phyloP scores from a whole-genome alignment of 2,797 vertebrate genomes.

The Myotis myotis region DNA sequence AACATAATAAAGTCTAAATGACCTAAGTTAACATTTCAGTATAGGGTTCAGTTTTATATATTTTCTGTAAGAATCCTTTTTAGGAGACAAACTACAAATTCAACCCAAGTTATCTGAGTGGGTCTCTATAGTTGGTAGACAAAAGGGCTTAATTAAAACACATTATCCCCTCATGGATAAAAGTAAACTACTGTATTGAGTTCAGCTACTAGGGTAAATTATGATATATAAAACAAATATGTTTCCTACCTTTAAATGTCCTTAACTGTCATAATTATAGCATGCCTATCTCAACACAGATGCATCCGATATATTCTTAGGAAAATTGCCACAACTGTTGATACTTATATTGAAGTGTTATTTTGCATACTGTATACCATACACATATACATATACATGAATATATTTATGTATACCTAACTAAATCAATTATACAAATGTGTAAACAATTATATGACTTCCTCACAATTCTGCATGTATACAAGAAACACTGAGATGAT shows the following conservation, averaged over 20 bases:
- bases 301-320: slow-evolving; percentile 77
- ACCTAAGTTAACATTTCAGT: slow-evolving; percentile 52
- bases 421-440: slow-evolving; percentile 73
- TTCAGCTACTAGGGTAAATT: slow-evolving; percentile 75
- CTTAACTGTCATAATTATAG: slow-evolving; percentile 84
- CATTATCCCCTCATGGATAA: slow-evolving; percentile 22
- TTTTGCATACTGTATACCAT: slow-evolving; percentile 70
- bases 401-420: slow-evolving; percentile 78
- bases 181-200: slow-evolving; percentile 61
- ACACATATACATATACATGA: slow-evolving; percentile 50
- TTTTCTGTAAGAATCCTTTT: slow-evolving; percentile 10
- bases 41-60: background rate
- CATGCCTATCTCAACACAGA: slow-evolving; percentile 80
- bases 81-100: slow-evolving; percentile 46
- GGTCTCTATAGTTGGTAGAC: slow-evolving; percentile 35
- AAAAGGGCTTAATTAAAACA: slow-evolving; percentile 49
- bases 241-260: slow-evolving; percentile 83
- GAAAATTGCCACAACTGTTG: slow-evolving; percentile 83
- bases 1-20: slow-evolving; percentile 24
- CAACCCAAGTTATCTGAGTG: background rate
- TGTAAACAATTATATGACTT: slow-evolving; percentile 70
- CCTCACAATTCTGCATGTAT: background rate
- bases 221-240: slow-evolving; percentile 82
- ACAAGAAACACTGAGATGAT: background rate
- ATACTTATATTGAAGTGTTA: slow-evolving; percentile 77